Percentiles rank a stretch among this genome's conserved stretches.
Conservation (phyloP, 2,797 vertebrate species). For the Mico argentatus region DNA sequence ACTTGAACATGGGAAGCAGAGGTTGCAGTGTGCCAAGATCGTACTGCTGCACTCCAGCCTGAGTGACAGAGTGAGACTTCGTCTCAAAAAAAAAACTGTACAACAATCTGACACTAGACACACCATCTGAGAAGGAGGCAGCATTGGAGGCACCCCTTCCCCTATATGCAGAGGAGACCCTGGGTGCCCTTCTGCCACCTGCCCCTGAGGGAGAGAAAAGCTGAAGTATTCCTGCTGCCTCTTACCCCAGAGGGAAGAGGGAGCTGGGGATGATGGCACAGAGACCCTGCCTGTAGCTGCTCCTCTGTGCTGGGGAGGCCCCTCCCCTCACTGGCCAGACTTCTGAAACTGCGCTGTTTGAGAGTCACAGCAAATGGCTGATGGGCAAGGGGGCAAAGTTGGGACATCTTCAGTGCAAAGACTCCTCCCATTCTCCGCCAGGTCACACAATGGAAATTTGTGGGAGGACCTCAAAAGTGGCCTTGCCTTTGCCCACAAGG, state of each 20-base stretch:
- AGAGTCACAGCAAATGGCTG: not conserved
- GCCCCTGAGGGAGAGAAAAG: conserved; percentile 49
- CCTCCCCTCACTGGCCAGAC: not conserved
- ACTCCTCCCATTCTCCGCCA: not conserved
- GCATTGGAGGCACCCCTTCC: not conserved
- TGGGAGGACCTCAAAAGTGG: not conserved
- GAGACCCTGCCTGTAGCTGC: not conserved
- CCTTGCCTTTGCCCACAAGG: not conserved
- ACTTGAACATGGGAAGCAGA: too few species aligned
- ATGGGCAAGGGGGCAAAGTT: conserved; percentile 15
- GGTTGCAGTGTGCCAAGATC: too few species aligned
- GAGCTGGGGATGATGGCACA: not conserved
- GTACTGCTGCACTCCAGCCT: too few species aligned
- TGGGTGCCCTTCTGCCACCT: not conserved
- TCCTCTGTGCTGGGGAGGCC: not conserved
- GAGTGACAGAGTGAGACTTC: too few species aligned
- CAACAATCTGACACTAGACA: conserved; percentile 76
- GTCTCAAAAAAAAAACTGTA: conserved; percentile 77
- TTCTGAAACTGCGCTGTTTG: not conserved
- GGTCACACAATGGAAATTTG: not conserved
- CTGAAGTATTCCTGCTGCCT: not conserved
- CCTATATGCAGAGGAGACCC: not conserved
- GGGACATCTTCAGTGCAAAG: conserved; percentile 75
- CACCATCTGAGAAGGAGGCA: conserved; percentile 45
- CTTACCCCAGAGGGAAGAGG: not conserved